Base-by-base conservation (phyloP, 2,888 invertebrate genomes). In the Cerceris ruficornis region DNA sequence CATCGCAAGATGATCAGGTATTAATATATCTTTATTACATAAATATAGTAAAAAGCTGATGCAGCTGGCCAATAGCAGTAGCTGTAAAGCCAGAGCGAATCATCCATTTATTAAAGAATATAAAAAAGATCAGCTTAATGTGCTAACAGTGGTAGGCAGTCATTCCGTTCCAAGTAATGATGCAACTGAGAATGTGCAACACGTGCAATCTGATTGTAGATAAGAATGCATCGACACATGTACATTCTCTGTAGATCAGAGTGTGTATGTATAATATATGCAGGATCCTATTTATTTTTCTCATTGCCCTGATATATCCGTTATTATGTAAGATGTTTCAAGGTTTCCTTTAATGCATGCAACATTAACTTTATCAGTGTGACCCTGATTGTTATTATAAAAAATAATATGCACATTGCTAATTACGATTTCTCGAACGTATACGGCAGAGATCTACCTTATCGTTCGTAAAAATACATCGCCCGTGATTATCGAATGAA, bases 1-100 rank as follows among this genome's bases (percentile, higher is more conserved):
- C 93, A 80, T 92, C 93, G 94, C 85, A 94, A 93, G 91, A 95
- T 95, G 90, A 94, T 94, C 89, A 96, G 95, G 96, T 96, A 92
- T 54, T 71, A 11, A 54, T 66, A 55, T 52, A 58, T 57, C 58
- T 13, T 28, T 67, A 28, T 55, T 58, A 58, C 14, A 13, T 59
- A 58, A 55, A 8, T 14, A 57, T 7, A 15, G 8, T 1, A 41
- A 52, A 50, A 55, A 39, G 17, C 15, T 1, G 11, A 14, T 57
- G 8, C 9, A 28, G 11, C 49, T 59, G 43, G 11, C 39, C 28
- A 39, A 50, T 14, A 55, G 42, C 7, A 49, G 15, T 65, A 14
- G 15, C 59, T 60, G 55, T 9, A 9, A 9, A 13, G n/a, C 49
- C 6, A 17, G 14, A 58, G 58, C 43, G 46, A 54, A 49, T 50